Base-by-base conservation (phyloP, 1,140 invertebrate species). In the Mycetomoellerius zeteki region DNA sequence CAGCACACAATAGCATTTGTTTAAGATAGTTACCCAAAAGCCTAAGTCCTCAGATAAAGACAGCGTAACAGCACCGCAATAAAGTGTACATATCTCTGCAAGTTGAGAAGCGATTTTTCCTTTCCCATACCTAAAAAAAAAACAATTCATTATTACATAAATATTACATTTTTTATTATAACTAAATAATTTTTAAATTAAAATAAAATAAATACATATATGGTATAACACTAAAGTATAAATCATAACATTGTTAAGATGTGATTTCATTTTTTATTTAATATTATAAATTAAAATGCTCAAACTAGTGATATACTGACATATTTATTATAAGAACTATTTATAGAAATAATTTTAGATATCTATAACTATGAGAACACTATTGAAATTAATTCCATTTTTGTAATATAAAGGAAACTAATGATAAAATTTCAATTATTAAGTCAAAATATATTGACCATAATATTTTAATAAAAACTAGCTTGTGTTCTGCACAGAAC, bases 21-120 rank as follows among this genome's bases (percentile, higher is more conserved):
- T 84, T 84, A 47, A 73, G 19, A 62, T 84, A 75, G 27, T 84
- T 84, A 84, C 67, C 80, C 24, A 37, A 84, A 50, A 62, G 54
- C 19, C 27, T 33, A 84, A 84, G 56, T 84, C 37, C 24, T 84
- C 80, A 75, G 69, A 84, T 43, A 73, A 56, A 60, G 67, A 72
- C 64, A 67, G 43, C 47, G 62, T 69, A 75, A 60, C n/a, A 60
- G 54, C 54, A 14, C 52, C 37, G 24, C n/a, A 50, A 58, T 75
- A 60, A 62, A 84, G n/a, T 43, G 54, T 47, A 19, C 52, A 19
- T 58, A 24, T 73, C 37, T 84, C 69, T 84, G 80, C 69, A 27
- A 60, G 69, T 50, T 50, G 80, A 62, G 69, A 60, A 43, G 19
- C 37, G 27, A 72, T 19, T 75, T 60, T 24, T 12, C 33, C 33